These are phyloP conservation scores for Ganaspis sp. DNA, from an alignment of 1,140 invertebrate species.

Conservation along the genomic window DNA sequence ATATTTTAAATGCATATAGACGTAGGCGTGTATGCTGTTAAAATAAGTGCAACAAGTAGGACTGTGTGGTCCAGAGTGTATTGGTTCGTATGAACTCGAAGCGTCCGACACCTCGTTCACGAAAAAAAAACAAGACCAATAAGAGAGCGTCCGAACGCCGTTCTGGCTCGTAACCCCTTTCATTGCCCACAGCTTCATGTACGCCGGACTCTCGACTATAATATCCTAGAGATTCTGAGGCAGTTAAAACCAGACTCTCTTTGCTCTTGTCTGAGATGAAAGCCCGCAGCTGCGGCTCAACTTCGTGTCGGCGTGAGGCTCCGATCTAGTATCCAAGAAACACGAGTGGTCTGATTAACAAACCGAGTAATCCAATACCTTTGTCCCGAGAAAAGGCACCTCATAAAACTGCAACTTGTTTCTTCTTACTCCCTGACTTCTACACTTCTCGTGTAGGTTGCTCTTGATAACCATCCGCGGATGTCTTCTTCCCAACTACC, in stretches of 20 bases:
- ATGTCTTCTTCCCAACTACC: background rate
- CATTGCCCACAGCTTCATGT: constrained; percentile 45
- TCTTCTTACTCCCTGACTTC: constrained; percentile 12
- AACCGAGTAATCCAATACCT: constrained; percentile 38
- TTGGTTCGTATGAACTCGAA: constrained; percentile 67
- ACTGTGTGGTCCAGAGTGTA: constrained; percentile 59
- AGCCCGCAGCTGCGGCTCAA: constrained; percentile 33
- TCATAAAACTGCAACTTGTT: constrained; percentile 24
- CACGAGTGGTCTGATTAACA: constrained; percentile 50
- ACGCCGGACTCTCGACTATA: constrained; percentile 40
- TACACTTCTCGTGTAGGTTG: constrained; percentile 9
- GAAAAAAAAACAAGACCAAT: constrained; percentile 43
- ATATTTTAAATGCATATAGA: constrained; percentile 76
- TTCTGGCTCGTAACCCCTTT: constrained; percentile 49
- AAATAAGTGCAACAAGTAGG: constrained; percentile 72
- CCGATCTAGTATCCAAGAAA: constrained; percentile 35
- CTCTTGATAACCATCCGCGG: background rate
- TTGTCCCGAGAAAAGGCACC: constrained; percentile 22
- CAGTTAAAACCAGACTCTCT: constrained; percentile 40
- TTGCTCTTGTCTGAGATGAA: constrained; percentile 31
- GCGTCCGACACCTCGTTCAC: constrained; percentile 64
- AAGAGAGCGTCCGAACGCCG: constrained; percentile 46
- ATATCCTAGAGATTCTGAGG: constrained; percentile 47
- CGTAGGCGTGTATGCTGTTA: constrained; percentile 73
- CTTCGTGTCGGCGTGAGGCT: constrained; percentile 33